A percentile compares a stretch with the other conserved stretches of the same genome.
These are phyloP conservation scores for Sycon ciliatum DNA, from an alignment of 37 sponge, comb jelly and placozoan genomes.

Conservation along the genomic window DNA sequence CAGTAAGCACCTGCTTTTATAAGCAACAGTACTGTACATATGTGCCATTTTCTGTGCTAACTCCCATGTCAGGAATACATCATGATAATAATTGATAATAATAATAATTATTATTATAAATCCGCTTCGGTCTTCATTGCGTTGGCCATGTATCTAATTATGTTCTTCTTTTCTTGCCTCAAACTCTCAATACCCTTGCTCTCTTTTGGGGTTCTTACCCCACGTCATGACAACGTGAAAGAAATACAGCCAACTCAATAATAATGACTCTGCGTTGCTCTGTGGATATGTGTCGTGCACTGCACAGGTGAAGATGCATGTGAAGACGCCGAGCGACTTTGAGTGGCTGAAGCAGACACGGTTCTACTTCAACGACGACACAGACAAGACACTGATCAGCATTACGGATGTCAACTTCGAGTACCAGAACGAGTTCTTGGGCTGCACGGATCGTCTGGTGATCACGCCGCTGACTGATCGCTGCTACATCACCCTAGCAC, in stretches of 20 bases:
- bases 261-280: too few relatives aligned
- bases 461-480: constrained; percentile 97
- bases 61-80: too few relatives aligned
- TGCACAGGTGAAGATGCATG: constrained; percentile 68
- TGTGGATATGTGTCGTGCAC: too few relatives aligned
- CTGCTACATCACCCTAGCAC: constrained; percentile 95
- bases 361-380: constrained; percentile 90
- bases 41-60: too few relatives aligned
- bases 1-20: too few relatives aligned
- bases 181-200: neutral
- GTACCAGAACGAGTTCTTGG: constrained; percentile 94
- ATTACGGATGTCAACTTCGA: constrained; percentile 92
- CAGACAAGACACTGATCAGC: constrained; percentile 61
- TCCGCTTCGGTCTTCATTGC: too few relatives aligned
- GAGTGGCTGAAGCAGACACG: constrained; percentile 96
- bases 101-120: too few relatives aligned
- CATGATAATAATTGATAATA: too few relatives aligned
- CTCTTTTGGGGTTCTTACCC: neutral
- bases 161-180: neutral
- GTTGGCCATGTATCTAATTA: neutral
- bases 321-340: constrained; percentile 68
- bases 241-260: too few relatives aligned
- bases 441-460: constrained; percentile 91
- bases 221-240: too few relatives aligned
- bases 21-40: too few relatives aligned